These are phyloP conservation scores for Drosophila lowei DNA, from an alignment of 1,140 invertebrate genomes.

Conservation along the genomic window DNA sequence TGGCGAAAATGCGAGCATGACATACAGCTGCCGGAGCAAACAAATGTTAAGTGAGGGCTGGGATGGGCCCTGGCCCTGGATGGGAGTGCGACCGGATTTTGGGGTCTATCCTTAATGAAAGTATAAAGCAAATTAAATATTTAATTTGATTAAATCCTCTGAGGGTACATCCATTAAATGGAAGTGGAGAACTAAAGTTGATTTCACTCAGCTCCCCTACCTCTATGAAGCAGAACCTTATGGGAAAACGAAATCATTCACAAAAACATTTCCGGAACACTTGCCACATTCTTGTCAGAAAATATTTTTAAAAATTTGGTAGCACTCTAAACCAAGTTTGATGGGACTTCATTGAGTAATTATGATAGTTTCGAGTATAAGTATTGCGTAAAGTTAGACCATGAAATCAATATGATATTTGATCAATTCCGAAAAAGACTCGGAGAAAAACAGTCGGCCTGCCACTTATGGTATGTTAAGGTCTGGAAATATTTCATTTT, in stretches of 20 bases:
- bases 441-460: too few relatives aligned
- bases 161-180: conserved; percentile 1
- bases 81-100: neutral
- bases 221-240: neutral
- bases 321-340: too few relatives aligned
- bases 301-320: too few relatives aligned
- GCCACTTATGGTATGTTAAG: too few relatives aligned
- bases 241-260: too few relatives aligned
- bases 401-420: too few relatives aligned
- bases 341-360: too few relatives aligned
- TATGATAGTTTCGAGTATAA: too few relatives aligned
- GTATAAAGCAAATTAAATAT: conserved; percentile 66
- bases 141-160: conserved; percentile 42
- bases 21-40: conserved; percentile 56
- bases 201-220: neutral
- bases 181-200: conserved; percentile 5
- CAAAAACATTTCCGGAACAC: too few relatives aligned
- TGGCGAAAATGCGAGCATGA: conserved; percentile 71
- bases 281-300: too few relatives aligned
- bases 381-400: too few relatives aligned
- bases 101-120: conserved; percentile 40
- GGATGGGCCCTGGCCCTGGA: neutral
- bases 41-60: conserved; percentile 54
- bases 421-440: too few relatives aligned
- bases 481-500: neutral